Evolutionary conservation across 2,113 vertebrate species (phyloP), one percentile per base, ranked within the genome.

Genomic region (Amphiprion ocellaris): DNA sequence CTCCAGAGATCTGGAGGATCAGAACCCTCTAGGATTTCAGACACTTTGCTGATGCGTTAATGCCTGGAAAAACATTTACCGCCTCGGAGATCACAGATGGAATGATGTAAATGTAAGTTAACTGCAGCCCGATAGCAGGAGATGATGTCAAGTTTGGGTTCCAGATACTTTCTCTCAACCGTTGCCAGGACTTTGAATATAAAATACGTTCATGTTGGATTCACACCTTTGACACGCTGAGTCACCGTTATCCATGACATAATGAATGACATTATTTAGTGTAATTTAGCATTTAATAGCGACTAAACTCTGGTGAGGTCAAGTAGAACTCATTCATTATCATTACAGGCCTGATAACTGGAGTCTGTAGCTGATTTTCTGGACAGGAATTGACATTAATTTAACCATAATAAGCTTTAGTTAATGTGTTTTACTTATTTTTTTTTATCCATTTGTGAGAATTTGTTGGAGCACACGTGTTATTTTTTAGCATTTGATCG

Each of bases 21-120:
- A 91, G 9, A 79, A 89, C 81, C 82, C 72, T 69, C 82, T 71
- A 85, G 84, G 75, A 81, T 89, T 87, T 86, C 80, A 76, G 79
- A 90, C 86, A 84, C 87, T 92, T 88, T 89, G 90, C 91, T 91
- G 92, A 90, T 64, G 77, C 55, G 87, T 77, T 92, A 92, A 93
- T 92, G 88, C 89, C 88, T 86, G 81, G 65, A 80, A 86, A 92
- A 92, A 86, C 91, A 91, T 92, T 92, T 82, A 84, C 73, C 68
- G 87, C 90, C 85, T 79, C 77, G 30, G 58, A 84, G 87, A 89
- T 93, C 90, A 93, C 86, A 93, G 62, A 71, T 75, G 49, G 70
- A 84, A 87, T 83, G 80, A 87, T 85, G 91, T 89, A 73, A 84
- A 87, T 66, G 86, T 59, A 69, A 89, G 81, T 60, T 70, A 83